Evolutionary conservation across 2,113 vertebrate species (phyloP).

Genomic region (Megaceryle torquata): DNA sequence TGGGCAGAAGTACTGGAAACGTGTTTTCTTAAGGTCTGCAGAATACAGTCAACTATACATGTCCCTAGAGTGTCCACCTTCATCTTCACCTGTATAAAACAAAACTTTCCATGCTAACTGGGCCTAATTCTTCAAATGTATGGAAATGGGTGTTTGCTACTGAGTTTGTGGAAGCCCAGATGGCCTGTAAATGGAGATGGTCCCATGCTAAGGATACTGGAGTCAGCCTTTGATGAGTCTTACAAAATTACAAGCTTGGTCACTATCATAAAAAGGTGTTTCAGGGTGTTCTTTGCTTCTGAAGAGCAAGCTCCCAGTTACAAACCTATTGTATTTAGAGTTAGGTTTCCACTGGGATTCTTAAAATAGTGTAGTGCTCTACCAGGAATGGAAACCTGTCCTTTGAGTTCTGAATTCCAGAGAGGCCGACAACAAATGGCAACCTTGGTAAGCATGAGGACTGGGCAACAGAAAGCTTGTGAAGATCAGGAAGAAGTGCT

Average conservation of each 20-base stretch:
- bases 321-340: not conserved
- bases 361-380: not conserved
- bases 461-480: not conserved
- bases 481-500: not conserved
- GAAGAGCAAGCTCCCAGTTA: not conserved
- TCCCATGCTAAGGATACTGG: not conserved
- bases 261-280: not conserved
- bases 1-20: not conserved
- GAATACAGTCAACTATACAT: fast-evolving
- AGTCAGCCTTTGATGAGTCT: not conserved
- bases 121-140: not conserved
- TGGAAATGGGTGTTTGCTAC: fast-evolving
- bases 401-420: not conserved
- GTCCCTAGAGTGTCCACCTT: not conserved
- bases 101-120: not conserved
- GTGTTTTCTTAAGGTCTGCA: not conserved
- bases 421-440: not conserved
- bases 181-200: not conserved
- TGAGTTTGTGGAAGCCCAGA: not conserved
- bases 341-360: not conserved
- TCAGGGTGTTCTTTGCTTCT: not conserved
- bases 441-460: not conserved
- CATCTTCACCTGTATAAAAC: not conserved
- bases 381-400: not conserved
- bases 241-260: not conserved